These are phyloP conservation scores for Villa cingulata DNA, from an alignment of 2,888 invertebrate species.

Conservation along the genomic window DNA sequence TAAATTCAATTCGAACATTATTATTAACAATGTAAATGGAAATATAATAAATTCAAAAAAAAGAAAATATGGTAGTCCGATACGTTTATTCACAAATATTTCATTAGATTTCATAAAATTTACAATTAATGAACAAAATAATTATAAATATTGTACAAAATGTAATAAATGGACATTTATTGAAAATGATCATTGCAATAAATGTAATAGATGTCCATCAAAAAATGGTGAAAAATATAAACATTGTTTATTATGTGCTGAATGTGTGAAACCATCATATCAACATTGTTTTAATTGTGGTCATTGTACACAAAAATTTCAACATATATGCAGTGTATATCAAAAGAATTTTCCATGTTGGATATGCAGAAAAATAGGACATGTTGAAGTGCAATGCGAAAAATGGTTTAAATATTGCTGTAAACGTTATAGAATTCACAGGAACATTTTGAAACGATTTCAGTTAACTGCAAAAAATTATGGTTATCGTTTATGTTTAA, in stretches of 20 bases:
- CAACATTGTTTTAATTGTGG: slow-evolving; percentile 60
- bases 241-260: slow-evolving; percentile 50
- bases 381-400: slow-evolving; percentile 26
- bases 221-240: slow-evolving; percentile 57
- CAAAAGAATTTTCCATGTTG: slow-evolving; percentile 29
- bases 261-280: slow-evolving; percentile 78
- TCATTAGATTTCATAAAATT: slow-evolving; percentile 33
- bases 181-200: slow-evolving; percentile 60
- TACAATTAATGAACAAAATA: slow-evolving; percentile 41
- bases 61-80: slow-evolving; percentile 65
- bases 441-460: not conserved
- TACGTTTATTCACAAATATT: slow-evolving; percentile 78
- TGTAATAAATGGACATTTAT: slow-evolving; percentile 57
- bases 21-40: too few relatives aligned
- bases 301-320: slow-evolving; percentile 43
- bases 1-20: slow-evolving; percentile 25
- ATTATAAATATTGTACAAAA: slow-evolving; percentile 56
- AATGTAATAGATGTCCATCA: slow-evolving; percentile 58
- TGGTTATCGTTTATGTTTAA: not conserved
- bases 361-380: slow-evolving; percentile 28
- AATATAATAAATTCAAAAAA: slow-evolving; percentile 41
- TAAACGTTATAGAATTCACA: not conserved
- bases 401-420: slow-evolving; percentile 11
- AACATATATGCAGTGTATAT: slow-evolving; percentile 41
- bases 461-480: not conserved